Evolutionary conservation across 1,140 invertebrate species (phyloP), one percentile per base, ranked within the genome.

Genomic region (Dinothrombium tinctorium): DNA sequence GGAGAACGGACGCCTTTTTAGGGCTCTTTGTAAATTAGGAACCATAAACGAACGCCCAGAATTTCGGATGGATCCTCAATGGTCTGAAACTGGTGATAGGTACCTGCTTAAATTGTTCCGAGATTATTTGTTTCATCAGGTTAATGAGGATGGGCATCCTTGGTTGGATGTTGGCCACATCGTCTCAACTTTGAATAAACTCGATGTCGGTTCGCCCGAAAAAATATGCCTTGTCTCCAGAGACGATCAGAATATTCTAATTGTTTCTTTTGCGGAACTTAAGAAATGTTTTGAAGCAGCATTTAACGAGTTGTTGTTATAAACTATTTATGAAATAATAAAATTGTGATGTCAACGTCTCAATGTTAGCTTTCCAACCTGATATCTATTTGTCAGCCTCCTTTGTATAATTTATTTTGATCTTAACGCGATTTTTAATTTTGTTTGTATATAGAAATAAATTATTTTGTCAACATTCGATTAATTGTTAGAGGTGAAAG

Each of bases 61-160:
- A 74, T 70, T 87, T 46, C 84, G 83, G 58, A 62, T 89, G 68
- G 89, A 96, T 60, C 69, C 73, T 7, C 69, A 77, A 19, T 98
- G 90, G 90, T 73, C 83, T 33, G 90, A 98, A 62, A 95, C 87
- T 21, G 89, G 89, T 23, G 86, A 92, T 60, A 69, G 87, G 35
- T 98, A 95, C 60, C 80, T 96, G 75, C 65, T 96, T 57, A 96
- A 96, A 66, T 62, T 98, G 52, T 96, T 95, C 65, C 68, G 90
- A 47, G 92, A 96, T 64, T 92, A 90, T 58, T 61, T 96, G 43
- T 95, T 96, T 62, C 90, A 98, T 66, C 64, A 69, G 53, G 76
- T 90, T 28, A 76, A 76, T 25, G 73, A 78, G 47, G 81, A 89
- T 57, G 89, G 87, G 22, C 66, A 74, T 41, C 87, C 92, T 8